phyloP scores from a whole-genome alignment of 2,113 vertebrate species.

The Hydrochoerus hydrochaeris region DNA sequence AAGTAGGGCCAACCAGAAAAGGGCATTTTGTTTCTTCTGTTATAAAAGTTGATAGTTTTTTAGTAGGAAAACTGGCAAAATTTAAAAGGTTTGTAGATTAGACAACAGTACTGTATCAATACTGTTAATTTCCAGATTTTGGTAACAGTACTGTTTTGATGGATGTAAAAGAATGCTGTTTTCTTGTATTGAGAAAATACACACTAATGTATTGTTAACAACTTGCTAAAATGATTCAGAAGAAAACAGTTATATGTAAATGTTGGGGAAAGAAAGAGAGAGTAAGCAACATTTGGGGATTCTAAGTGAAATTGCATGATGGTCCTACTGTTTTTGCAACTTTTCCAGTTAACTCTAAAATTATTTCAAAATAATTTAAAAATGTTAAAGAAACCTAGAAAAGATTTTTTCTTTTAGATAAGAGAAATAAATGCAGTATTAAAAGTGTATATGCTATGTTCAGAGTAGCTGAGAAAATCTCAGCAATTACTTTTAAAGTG shows the following conservation, averaged over 20 bases:
- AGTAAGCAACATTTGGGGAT: background rate
- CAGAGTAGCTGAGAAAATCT: slow-evolving; percentile 60
- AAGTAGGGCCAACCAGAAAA: background rate
- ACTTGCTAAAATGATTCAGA: slow-evolving; percentile 24
- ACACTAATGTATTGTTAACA: background rate
- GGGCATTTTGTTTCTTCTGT: background rate
- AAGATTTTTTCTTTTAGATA: slow-evolving; percentile 32
- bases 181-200: background rate
- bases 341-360: background rate
- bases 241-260: background rate
- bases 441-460: background rate
- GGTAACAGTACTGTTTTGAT: background rate
- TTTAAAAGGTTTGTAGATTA: background rate
- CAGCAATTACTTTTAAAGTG: slow-evolving; percentile 70
- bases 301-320: background rate
- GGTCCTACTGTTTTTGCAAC: background rate
- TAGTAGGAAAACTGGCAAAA: background rate
- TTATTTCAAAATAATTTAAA: slow-evolving; percentile 31
- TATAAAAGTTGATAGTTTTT: background rate
- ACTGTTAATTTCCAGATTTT: background rate
- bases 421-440: slow-evolving; percentile 37
- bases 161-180: background rate
- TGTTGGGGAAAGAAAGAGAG: too few species aligned
- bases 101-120: background rate
- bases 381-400: background rate